Base-by-base conservation (phyloP, 2,797 vertebrate genomes). In the Alectoris magna region DNA sequence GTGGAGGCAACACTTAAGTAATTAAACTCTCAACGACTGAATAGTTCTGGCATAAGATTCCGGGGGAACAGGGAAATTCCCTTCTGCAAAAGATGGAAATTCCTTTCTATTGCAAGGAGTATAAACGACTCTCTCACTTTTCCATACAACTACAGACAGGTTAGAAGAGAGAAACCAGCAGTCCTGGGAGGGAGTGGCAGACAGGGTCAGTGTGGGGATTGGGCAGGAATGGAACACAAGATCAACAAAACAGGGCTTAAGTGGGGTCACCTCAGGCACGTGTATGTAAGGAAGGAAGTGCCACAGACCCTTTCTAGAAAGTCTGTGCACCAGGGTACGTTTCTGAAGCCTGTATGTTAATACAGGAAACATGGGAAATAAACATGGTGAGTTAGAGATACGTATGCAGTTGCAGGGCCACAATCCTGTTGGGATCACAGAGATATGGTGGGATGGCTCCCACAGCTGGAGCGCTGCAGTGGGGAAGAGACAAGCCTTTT, bases 161-260 rank as follows among this genome's bases (percentile, higher is more conserved):
- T 18, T 44, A 21, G 44, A 51, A 66, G 24, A 16, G 31, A 43
- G 29, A 4, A 49, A 59, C 3, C 39, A 44, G 44, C 43, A 60
- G 36, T 36, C 59, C 64, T 11, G 34, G 51, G 66, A 31, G 19
- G 60, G 64, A 26, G 13, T 1, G 59, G 10, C 1, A 5, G 59
- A 2, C 7, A 6, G 34, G 18, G 4, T 31, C 36, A 6, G 16
- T 31, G 68, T 69, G 73, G 48, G 31, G 64, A 49, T 64, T 66
- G 21, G 64, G 13, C 1, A 7, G 62, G 41, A 51, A 81, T 14
- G 38, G 49, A 41, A n/a, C 51, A 31, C 41, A 38, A 46, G 46
- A 66, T 7, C n/a, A 21, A 9, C 26, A 10, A 14, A 64, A 9
- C 0, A 0, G 59, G 14, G 23, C 16, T 43, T 11, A 1, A 4